phyloP scores from a whole-genome alignment of 1,140 invertebrate species.

The Drosophila jambulina region DNA sequence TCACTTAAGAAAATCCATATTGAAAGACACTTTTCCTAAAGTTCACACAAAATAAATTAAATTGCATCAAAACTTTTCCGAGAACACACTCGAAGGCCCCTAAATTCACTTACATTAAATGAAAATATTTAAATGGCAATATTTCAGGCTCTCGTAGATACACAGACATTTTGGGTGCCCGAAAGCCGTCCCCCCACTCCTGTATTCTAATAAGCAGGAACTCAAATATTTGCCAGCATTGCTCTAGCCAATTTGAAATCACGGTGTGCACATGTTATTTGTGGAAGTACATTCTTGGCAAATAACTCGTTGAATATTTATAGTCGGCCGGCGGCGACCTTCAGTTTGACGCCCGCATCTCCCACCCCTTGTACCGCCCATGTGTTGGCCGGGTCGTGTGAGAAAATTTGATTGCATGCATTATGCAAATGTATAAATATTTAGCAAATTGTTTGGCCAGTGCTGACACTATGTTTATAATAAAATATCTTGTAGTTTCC shows the following conservation, averaged over 20 bases:
- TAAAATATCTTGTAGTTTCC: slow-evolving; percentile 40
- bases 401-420: slow-evolving; percentile 70
- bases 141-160: neutral
- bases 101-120: neutral
- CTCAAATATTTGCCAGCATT: slow-evolving; percentile 1
- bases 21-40: neutral
- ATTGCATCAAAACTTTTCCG: neutral
- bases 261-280: slow-evolving; percentile 22
- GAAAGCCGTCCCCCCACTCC: neutral
- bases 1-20: neutral
- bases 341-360: slow-evolving; percentile 26
- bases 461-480: slow-evolving; percentile 48
- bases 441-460: slow-evolving; percentile 67
- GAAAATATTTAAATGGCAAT: neutral
- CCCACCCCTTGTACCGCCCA: neutral
- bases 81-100: neutral
- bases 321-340: slow-evolving; percentile 55
- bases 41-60: neutral
- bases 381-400: slow-evolving; percentile 22
- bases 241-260: slow-evolving; percentile 20
- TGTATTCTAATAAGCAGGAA: neutral
- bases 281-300: slow-evolving; percentile 33
- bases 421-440: slow-evolving; percentile 74
- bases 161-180: neutral
- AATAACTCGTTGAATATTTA: slow-evolving; percentile 65